Evolutionary conservation across 2,888 invertebrate species (phyloP).

Genomic region (Fragum whitleyi): DNA sequence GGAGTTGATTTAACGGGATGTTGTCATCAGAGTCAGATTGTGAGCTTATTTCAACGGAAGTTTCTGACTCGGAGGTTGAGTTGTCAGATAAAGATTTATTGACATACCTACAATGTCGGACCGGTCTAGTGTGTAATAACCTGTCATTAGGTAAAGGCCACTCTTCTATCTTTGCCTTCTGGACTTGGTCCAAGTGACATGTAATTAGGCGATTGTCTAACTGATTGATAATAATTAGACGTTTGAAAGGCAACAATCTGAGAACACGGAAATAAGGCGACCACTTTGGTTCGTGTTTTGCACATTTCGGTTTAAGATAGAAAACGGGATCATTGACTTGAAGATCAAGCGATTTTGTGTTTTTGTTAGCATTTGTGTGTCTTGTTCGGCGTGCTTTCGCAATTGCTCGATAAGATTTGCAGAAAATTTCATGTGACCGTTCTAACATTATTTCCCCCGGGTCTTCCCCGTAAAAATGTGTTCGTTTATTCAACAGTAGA

Average conservation of each 20-base stretch:
- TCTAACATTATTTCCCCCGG: background rate
- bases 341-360: background rate
- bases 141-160: too few relatives aligned
- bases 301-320: too few relatives aligned
- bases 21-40: background rate
- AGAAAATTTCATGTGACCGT: too few relatives aligned
- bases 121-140: background rate
- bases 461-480: background rate
- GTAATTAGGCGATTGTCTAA: too few relatives aligned
- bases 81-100: background rate
- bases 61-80: too few relatives aligned
- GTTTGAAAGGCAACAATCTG: background rate
- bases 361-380: background rate
- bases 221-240: background rate
- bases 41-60: background rate
- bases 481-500: background rate
- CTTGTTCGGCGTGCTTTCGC: too few relatives aligned
- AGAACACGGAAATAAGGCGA: too few relatives aligned
- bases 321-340: background rate
- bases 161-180: too few relatives aligned
- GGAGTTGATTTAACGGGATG: background rate
- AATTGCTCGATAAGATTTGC: too few relatives aligned
- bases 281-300: too few relatives aligned
- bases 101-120: background rate
- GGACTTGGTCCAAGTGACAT: too few relatives aligned